phyloP scores from a whole-genome alignment of 1,140 invertebrate species.

The Temnothorax curvispinosus region DNA sequence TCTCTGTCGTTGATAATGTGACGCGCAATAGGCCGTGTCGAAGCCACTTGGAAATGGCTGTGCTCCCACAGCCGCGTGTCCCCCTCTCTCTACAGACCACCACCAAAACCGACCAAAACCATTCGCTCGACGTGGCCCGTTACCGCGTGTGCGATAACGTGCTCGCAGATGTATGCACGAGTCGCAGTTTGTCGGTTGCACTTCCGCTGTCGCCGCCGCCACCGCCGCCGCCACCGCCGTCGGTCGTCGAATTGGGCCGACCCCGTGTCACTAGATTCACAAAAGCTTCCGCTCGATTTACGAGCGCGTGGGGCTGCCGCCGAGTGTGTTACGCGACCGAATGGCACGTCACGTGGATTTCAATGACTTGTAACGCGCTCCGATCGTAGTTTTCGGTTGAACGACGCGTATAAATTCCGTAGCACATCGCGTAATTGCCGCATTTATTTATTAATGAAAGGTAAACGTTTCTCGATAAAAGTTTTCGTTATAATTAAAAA shows the following conservation, averaged over 20 bases:
- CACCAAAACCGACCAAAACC: slow-evolving; percentile 13
- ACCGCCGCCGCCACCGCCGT: too few relatives aligned
- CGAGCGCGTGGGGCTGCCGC: slow-evolving; percentile 40
- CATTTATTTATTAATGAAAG: not conserved
- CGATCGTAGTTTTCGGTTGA: slow-evolving; percentile 30
- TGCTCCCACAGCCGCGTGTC: not conserved
- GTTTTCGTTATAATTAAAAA: not conserved
- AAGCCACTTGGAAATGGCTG: slow-evolving; percentile 50
- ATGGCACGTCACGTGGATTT: slow-evolving; percentile 29
- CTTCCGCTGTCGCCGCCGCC: slow-evolving; percentile 6
- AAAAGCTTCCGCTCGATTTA: slow-evolving; percentile 73
- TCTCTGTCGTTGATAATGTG: slow-evolving; percentile 67
- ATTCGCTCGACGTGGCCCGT: not conserved
- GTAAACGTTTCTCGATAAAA: not conserved
- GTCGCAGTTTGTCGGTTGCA: slow-evolving; percentile 60
- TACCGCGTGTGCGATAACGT: slow-evolving; percentile 64
- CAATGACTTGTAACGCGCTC: slow-evolving; percentile 53
- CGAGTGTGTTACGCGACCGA: slow-evolving; percentile 30
- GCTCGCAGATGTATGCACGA: slow-evolving; percentile 63
- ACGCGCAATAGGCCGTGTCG: slow-evolving; percentile 59
- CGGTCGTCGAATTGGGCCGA: slow-evolving; percentile 47
- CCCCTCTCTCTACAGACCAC: not conserved
- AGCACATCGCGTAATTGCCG: not conserved
- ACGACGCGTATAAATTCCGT: not conserved
- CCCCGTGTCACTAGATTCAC: slow-evolving; percentile 70